Evolutionary conservation across 2,113 vertebrate species (phyloP), one percentile per base, ranked within the genome.

Genomic region (Xenopus borealis): DNA sequence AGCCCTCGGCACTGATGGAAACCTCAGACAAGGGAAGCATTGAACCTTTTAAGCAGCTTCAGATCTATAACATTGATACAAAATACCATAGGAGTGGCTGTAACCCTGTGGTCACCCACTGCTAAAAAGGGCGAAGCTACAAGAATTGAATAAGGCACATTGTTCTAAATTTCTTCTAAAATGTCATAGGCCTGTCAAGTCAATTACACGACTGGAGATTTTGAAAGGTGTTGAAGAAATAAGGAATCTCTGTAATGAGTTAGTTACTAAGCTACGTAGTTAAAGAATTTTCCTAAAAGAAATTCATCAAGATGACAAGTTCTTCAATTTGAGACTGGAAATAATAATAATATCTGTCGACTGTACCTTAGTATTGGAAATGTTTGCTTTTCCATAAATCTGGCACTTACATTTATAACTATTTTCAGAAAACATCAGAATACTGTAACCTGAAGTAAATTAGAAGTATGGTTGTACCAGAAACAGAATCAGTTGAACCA

Each of bases 151-250:
- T 1, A 45, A 72, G 79, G 81, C 33, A 14, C 11, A 12, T 12
- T 61, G 68, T 75, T 85, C 78, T 80, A 83, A 71, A 80, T 65
- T 67, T 81, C 83, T 83, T 76, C 83, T 83, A 80, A 79, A 23
- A 78, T 84, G 81, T 78, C 78, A 57, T 10, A 19, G 62, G 30
- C 33, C 78, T 78, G 62, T 2, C 10, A 80, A 82, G 69, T 62
- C 70, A 83, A 83, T 84, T 78, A 78, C 0, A 3, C 52, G 66
- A 55, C 16, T 62, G 57, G 68, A 13, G 80, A 84, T 69, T 55
- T n/a, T 9, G 30, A 16, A 78, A 64, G 55, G 75, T 55, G 33
- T 30, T 16, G 18, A 69, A 57, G 45, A 78, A 63, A 17, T 17
- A 55, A 19, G 72, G 74, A 66, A 7, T 0, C 0, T 50, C 14